Percentiles rank a stretch among this genome's conserved stretches.
Conservation (phyloP, 2,113 vertebrate species). For the Blennius ocellaris region DNA sequence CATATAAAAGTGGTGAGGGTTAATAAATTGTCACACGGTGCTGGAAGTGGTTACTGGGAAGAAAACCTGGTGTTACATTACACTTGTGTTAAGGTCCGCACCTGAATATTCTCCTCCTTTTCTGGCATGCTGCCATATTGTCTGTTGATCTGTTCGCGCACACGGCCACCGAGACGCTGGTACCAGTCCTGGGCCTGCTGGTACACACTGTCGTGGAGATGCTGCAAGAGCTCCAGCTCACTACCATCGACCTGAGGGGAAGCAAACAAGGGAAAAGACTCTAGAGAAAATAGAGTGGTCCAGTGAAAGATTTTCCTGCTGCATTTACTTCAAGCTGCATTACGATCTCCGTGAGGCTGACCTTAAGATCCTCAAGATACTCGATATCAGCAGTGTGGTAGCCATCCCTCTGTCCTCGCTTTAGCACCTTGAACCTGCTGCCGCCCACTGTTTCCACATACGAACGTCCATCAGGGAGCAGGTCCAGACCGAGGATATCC, state of each 20-base stretch:
- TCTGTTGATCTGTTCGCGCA: constrained; percentile 82
- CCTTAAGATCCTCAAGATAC: constrained; percentile 88
- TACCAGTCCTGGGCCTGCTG: constrained; percentile 88
- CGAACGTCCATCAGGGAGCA: constrained; percentile 88
- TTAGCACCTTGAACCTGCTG: constrained; percentile 87
- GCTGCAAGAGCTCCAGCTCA: constrained; percentile 85
- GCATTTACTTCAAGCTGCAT: not conserved
- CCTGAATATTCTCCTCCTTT: constrained; percentile 90
- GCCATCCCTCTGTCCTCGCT: constrained; percentile 87
- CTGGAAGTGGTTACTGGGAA: not conserved
- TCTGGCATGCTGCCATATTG: constrained; percentile 87
- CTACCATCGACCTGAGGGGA: constrained; percentile 82
- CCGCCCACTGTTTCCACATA: constrained; percentile 87
- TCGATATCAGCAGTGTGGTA: constrained; percentile 92
- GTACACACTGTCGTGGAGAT: constrained; percentile 89
- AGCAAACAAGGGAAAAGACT: not conserved
- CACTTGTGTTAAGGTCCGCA: constrained; percentile 41
- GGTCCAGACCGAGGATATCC: constrained; percentile 86
- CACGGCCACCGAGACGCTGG: constrained; percentile 79
- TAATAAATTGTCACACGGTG: too few species aligned
- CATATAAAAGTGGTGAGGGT: too few species aligned
- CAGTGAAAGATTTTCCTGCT: not conserved
- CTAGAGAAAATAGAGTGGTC: not conserved
- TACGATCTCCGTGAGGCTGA: constrained; percentile 47
- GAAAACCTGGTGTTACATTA: not conserved